phyloP scores from a whole-genome alignment of 2,113 vertebrate genomes.

The Oostethus manadensis region DNA sequence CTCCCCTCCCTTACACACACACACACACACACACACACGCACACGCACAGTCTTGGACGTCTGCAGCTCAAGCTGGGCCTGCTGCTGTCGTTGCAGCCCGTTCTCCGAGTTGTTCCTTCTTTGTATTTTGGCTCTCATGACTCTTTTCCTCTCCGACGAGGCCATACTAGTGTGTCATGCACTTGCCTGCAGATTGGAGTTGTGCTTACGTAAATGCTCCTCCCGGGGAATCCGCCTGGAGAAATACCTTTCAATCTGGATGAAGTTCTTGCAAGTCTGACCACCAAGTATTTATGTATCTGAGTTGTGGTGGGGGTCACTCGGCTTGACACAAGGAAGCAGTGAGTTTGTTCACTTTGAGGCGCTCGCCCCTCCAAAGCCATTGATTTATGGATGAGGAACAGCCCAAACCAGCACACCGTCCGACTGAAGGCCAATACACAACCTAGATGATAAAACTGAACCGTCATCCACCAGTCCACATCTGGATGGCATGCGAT shows the following conservation, averaged over 20 bases:
- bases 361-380: too few relatives aligned
- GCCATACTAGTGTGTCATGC: slow-evolving; percentile 20
- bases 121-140: slow-evolving; percentile 33
- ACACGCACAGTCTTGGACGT: slow-evolving; percentile 30
- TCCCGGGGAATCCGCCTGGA: slow-evolving; percentile 37
- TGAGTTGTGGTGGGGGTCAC: not conserved
- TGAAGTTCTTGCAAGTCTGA: slow-evolving; percentile 12
- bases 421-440: not conserved
- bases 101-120: slow-evolving; percentile 24
- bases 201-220: slow-evolving; percentile 46
- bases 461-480: not conserved
- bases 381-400: too few relatives aligned
- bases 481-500: slow-evolving; percentile 9
- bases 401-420: too few relatives aligned
- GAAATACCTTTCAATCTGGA: slow-evolving; percentile 44
- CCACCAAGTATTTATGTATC: slow-evolving; percentile 1
- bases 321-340: too few relatives aligned
- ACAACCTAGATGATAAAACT: not conserved
- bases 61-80: slow-evolving; percentile 37
- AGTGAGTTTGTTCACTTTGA: too few relatives aligned
- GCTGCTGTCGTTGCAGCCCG: slow-evolving; percentile 17
- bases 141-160: slow-evolving; percentile 14
- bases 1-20: not conserved
- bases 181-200: slow-evolving; percentile 40
- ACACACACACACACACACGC: slow-evolving; percentile 9